These are phyloP conservation scores for Synanthedon tipuliformis DNA, from an alignment of 2,888 invertebrate genomes.

Conservation along the genomic window DNA sequence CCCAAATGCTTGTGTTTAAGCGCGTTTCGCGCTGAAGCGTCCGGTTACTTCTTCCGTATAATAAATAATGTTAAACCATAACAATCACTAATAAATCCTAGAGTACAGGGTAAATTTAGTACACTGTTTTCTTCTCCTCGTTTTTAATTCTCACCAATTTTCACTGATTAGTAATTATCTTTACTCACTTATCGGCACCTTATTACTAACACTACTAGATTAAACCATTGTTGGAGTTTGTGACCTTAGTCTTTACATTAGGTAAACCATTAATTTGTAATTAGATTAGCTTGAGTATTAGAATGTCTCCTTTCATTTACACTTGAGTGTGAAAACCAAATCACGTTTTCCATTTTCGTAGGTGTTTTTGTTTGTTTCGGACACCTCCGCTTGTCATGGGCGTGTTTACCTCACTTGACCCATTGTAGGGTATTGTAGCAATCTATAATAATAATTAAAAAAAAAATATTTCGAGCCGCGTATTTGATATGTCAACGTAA, in stretches of 20 bases:
- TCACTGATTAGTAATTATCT: constrained; percentile 54
- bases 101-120: constrained; percentile 69
- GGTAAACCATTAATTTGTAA: constrained; percentile 40
- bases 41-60: constrained; percentile 24
- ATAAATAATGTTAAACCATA: constrained; percentile 34
- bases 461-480: constrained; percentile 69
- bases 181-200: constrained; percentile 60
- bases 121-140: constrained; percentile 52
- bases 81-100: constrained; percentile 60
- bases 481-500: constrained; percentile 70
- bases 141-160: constrained; percentile 55
- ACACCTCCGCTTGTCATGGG: constrained; percentile 22
- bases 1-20: constrained; percentile 24
- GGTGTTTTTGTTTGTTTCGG: constrained; percentile 27
- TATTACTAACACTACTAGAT: constrained; percentile 45
- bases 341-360: constrained; percentile 24
- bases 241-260: constrained; percentile 48
- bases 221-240: constrained; percentile 55
- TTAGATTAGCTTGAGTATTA: constrained; percentile 44
- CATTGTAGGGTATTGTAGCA: constrained; percentile 63
- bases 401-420: constrained; percentile 48
- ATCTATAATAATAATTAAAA: constrained; percentile 44
- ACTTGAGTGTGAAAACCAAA: constrained; percentile 24
- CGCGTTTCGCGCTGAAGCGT: constrained; percentile 20
- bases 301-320: constrained; percentile 25